phyloP scores from a whole-genome alignment of 2,113 vertebrate species.

The Pimephales promelas region DNA sequence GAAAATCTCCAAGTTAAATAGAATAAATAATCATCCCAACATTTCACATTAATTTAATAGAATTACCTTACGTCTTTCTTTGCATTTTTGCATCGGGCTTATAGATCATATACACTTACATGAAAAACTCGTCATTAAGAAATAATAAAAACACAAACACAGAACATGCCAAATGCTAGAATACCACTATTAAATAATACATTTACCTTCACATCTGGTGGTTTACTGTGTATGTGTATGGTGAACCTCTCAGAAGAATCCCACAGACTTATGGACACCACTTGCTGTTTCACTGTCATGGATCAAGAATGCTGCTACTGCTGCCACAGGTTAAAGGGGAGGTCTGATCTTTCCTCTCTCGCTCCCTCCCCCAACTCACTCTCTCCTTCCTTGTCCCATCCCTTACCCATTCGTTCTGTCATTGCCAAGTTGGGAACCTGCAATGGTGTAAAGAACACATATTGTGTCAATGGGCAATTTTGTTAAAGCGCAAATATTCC shows the following conservation, averaged over 20 bases:
- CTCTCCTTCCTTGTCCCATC: constrained; percentile 15
- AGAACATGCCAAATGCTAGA: background rate
- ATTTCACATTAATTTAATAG: background rate
- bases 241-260: background rate
- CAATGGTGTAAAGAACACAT: background rate
- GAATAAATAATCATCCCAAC: background rate
- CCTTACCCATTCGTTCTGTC: constrained; percentile 17
- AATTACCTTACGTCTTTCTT: background rate
- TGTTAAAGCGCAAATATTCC: background rate
- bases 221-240: background rate
- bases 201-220: constrained; percentile 45
- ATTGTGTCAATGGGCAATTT: background rate
- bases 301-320: constrained; percentile 43
- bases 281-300: constrained; percentile 54
- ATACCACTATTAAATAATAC: background rate
- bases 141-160: background rate
- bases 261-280: constrained; percentile 18
- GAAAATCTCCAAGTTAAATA: no score
- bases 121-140: background rate
- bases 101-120: background rate
- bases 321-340: constrained; percentile 51
- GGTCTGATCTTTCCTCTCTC: constrained; percentile 59
- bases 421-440: constrained; percentile 27
- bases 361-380: constrained; percentile 23
- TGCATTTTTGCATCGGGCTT: background rate